These are phyloP conservation scores for Malthinus flaveolus DNA, from an alignment of 2,888 invertebrate species.

Conservation along the genomic window DNA sequence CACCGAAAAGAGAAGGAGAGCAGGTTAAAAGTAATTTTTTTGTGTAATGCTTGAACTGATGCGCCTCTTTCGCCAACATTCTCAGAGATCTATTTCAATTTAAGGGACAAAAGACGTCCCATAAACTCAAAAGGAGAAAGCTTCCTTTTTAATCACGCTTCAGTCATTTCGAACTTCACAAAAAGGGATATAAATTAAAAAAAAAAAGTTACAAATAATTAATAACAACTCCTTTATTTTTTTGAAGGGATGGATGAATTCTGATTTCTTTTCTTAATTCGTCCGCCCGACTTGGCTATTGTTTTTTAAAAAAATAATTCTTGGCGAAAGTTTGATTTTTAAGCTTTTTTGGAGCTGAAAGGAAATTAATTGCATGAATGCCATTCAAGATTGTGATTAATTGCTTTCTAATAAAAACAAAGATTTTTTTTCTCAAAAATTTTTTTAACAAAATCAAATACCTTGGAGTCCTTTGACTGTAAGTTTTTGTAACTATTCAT, in stretches of 20 bases:
- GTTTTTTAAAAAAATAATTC: neutral
- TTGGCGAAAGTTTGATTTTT: neutral
- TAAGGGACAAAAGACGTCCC: conserved; percentile 3
- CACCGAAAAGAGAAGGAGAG: neutral
- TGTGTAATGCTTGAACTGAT: conserved; percentile 4
- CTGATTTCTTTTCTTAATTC: neutral
- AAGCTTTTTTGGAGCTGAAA: neutral
- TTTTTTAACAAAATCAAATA: too few relatives aligned
- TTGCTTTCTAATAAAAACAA: too few relatives aligned
- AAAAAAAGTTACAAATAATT: conserved; percentile 4
- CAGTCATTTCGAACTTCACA: neutral
- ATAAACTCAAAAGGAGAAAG: conserved; percentile 7
- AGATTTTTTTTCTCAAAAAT: too few relatives aligned
- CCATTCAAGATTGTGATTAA: too few relatives aligned
- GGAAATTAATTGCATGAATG: too few relatives aligned
- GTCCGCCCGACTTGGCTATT: neutral
- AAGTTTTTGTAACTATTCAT: too few relatives aligned
- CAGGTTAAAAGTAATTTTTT: conserved; percentile 6
- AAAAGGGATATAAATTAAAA: neutral
- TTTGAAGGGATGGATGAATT: neutral
- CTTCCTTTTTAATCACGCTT: conserved; percentile 3
- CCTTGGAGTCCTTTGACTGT: too few relatives aligned
- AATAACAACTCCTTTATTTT: neutral
- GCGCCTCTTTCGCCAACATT: conserved; percentile 7
- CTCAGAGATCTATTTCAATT: conserved; percentile 1